phyloP scores from a whole-genome alignment of 2,797 vertebrate species.

The Micrastur ruficollis region DNA sequence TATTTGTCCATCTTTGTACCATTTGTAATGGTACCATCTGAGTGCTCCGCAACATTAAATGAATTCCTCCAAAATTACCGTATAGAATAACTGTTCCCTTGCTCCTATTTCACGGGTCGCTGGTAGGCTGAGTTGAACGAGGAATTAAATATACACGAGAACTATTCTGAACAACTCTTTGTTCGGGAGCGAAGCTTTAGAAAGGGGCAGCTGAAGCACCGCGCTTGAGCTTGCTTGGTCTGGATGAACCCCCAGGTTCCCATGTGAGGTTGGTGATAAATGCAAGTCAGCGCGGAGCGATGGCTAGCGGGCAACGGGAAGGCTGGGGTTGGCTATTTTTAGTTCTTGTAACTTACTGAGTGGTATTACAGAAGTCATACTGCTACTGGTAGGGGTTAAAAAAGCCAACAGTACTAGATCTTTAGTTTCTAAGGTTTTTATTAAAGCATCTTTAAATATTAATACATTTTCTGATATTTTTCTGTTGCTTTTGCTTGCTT shows the following conservation, averaged over 20 bases:
- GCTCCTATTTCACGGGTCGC: neutral
- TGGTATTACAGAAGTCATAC: neutral
- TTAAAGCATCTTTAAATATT: neutral
- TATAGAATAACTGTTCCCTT: neutral
- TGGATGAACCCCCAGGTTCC: neutral
- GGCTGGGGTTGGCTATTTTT: neutral
- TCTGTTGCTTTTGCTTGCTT: neutral
- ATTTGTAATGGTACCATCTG: neutral
- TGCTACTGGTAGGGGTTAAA: neutral
- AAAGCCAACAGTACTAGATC: accelerated
- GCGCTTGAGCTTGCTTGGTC: neutral
- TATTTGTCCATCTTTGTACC: neutral
- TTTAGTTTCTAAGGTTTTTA: neutral
- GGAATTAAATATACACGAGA: neutral
- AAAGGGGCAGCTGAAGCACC: neutral
- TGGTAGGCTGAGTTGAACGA: neutral
- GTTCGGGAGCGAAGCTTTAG: neutral
- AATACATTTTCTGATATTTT: neutral
- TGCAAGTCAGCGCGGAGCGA: neutral
- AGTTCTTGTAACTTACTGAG: neutral
- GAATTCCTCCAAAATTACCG: neutral
- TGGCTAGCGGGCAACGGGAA: accelerated
- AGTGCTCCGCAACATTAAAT: neutral
- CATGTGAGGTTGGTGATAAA: neutral
- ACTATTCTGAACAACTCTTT: neutral